Evolutionary conservation across 1,140 invertebrate genomes (phyloP).

Genomic region (Papilio glaucus): DNA sequence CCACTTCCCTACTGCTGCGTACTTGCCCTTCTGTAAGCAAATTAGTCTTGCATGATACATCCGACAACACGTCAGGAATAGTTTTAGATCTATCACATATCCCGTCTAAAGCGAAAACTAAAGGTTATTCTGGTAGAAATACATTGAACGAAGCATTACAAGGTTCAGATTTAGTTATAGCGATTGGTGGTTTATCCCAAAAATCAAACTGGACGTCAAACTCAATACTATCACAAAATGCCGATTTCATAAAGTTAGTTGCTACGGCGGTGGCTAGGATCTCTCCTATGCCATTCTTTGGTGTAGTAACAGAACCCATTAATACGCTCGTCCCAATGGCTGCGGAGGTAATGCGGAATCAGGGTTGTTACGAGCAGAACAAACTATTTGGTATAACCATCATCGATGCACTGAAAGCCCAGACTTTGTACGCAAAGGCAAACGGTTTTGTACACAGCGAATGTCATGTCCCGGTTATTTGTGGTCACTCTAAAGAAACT

Average conservation of each 20-base stretch:
- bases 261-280: slow-evolving; percentile 81
- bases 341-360: slow-evolving; percentile 86
- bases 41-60: slow-evolving; percentile 55
- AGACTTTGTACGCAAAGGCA: slow-evolving; percentile 86
- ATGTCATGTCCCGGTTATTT: slow-evolving; percentile 87
- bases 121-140: slow-evolving; percentile 52
- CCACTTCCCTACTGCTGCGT: slow-evolving; percentile 53
- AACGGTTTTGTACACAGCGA: slow-evolving; percentile 83
- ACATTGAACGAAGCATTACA: slow-evolving; percentile 58
- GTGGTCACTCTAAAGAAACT: slow-evolving; percentile 88
- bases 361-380: slow-evolving; percentile 84
- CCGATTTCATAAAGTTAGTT: slow-evolving; percentile 87
- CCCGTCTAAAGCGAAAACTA: slow-evolving; percentile 50
- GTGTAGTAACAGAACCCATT: slow-evolving; percentile 89
- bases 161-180: slow-evolving; percentile 85
- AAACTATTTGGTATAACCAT: slow-evolving; percentile 74
- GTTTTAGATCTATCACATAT: slow-evolving; percentile 62
- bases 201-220: slow-evolving; percentile 86
- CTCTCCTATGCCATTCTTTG: slow-evolving; percentile 87
- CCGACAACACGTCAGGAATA: slow-evolving; percentile 49
- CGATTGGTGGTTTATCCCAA: slow-evolving; percentile 87
- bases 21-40: slow-evolving; percentile 53
- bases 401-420: slow-evolving; percentile 65
- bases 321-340: slow-evolving; percentile 88
- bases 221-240: slow-evolving; percentile 88